phyloP scores from a whole-genome alignment of 2,888 invertebrate genomes.

The Melanostoma mellinum region DNA sequence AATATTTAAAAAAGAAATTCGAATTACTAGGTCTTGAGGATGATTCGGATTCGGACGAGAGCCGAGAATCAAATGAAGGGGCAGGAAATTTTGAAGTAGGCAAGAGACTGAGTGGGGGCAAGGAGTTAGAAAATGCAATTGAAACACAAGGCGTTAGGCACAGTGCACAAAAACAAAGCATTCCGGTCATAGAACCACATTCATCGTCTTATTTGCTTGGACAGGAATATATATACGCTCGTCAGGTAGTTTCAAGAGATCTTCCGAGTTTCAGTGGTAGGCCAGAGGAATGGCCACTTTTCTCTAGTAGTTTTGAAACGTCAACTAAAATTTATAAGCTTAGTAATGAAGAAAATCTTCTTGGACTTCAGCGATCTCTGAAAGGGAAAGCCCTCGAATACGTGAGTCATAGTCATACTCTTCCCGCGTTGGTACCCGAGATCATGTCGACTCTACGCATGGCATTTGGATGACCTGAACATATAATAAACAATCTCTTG shows the following conservation, averaged over 20 bases:
- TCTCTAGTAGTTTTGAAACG: slow-evolving; percentile 18
- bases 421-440: too few species aligned
- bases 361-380: slow-evolving; percentile 38
- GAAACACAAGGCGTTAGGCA: too few species aligned
- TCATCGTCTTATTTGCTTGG: too few species aligned
- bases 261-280: slow-evolving; percentile 9
- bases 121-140: too few species aligned
- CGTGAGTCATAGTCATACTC: slow-evolving; percentile 39
- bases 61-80: too few species aligned
- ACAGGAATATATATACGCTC: neutral
- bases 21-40: too few species aligned
- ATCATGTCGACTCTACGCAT: slow-evolving; percentile 52
- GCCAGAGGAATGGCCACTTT: slow-evolving; percentile 12
- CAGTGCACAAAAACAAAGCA: too few species aligned
- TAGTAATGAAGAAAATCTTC: slow-evolving; percentile 48
- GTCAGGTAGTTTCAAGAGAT: slow-evolving; percentile 1
- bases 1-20: too few species aligned
- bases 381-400: slow-evolving; percentile 51
- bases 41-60: too few species aligned
- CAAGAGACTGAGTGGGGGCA: too few species aligned
- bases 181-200: too few species aligned
- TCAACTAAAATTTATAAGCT: slow-evolving; percentile 37
- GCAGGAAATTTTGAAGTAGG: too few species aligned
- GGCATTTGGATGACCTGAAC: slow-evolving; percentile 55
- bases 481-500: slow-evolving; percentile 47